These are phyloP conservation scores for Agraylea sexmaculata DNA, from an alignment of 1,140 invertebrate genomes.

Conservation along the genomic window DNA sequence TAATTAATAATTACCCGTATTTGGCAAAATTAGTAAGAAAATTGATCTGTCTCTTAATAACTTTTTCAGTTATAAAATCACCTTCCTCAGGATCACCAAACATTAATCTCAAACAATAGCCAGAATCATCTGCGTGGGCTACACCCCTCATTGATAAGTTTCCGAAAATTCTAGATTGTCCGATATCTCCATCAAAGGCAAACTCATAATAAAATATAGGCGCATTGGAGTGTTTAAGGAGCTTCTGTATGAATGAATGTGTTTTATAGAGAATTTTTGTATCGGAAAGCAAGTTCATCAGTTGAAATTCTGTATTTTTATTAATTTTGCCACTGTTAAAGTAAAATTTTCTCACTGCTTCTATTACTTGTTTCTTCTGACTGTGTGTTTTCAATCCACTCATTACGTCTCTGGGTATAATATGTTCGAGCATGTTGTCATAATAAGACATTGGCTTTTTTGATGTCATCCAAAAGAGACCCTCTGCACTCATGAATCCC, in stretches of 20 bases:
- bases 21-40: conserved; percentile 44
- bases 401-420: no score
- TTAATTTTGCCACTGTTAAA: conserved; percentile 6
- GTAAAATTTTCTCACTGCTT: conserved; percentile 7
- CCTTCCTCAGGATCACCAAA: conserved; percentile 27
- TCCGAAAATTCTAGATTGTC: conserved; percentile 28
- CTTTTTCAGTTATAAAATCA: conserved; percentile 24
- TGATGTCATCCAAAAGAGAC: no score
- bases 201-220: conserved; percentile 24
- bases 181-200: conserved; percentile 26
- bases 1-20: conserved; percentile 34
- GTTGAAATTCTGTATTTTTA: neutral
- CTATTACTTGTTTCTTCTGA: conserved; percentile 16
- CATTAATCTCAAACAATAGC: conserved; percentile 30
- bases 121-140: conserved; percentile 31
- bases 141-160: conserved; percentile 26
- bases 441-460: neutral
- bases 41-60: conserved; percentile 30
- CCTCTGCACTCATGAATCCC: conserved; percentile 8
- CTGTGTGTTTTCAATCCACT: no score
- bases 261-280: neutral
- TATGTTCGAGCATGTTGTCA: no score
- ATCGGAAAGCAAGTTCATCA: conserved; percentile 6
- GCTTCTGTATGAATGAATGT: neutral
- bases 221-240: neutral